Evolutionary conservation across 2,113 vertebrate genomes (phyloP).

Genomic region (Erinaceus europaeus): DNA sequence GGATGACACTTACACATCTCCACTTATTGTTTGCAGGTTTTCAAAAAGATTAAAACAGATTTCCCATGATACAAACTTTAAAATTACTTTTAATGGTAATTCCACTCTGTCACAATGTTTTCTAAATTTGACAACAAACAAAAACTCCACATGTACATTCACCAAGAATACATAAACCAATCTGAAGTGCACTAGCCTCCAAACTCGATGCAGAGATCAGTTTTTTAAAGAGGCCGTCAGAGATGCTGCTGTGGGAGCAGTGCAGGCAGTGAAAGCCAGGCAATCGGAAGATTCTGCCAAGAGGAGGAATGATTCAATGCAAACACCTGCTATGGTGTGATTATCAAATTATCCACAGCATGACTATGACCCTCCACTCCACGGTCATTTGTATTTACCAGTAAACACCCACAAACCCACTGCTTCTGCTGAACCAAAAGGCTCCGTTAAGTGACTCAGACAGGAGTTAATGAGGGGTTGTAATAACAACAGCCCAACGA

Average conservation of each 20-base stretch:
- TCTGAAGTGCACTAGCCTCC: background rate
- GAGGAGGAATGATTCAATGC: constrained; percentile 40
- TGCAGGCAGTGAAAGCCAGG: constrained; percentile 5
- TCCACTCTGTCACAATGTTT: too few species aligned
- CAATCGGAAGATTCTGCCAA: constrained; percentile 38
- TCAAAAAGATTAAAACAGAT: background rate
- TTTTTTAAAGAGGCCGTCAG: background rate
- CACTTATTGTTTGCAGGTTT: background rate
- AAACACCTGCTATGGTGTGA: constrained; percentile 59
- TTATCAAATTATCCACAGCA: constrained; percentile 64
- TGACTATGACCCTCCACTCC: constrained; percentile 23
- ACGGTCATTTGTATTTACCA: background rate
- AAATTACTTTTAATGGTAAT: background rate
- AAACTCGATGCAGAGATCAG: background rate
- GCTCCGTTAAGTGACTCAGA: background rate
- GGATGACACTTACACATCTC: background rate
- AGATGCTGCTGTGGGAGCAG: background rate
- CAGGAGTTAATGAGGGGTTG: constrained; percentile 1
- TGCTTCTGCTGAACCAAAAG: background rate
- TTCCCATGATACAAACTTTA: background rate
- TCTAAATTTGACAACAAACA: too few species aligned
- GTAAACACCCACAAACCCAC: constrained; percentile 25
- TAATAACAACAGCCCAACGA: background rate
- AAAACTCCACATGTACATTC: background rate
- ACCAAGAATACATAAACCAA: background rate